Evolutionary conservation across 2,888 invertebrate genomes (phyloP).

Genomic region (Conops quadrifasciatus): DNA sequence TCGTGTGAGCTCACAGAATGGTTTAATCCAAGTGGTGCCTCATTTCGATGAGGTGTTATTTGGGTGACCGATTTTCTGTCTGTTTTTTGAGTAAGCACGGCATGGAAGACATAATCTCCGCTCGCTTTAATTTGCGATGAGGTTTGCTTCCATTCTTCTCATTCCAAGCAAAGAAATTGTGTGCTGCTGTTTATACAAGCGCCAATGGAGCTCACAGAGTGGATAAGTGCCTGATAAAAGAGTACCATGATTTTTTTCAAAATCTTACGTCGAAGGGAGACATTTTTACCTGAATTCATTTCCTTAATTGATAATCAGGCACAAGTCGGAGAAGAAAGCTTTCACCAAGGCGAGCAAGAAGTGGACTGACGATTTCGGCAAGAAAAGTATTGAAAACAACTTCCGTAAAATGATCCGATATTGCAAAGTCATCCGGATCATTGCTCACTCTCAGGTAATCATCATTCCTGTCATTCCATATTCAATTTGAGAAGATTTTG

Average conservation of each 20-base stretch:
- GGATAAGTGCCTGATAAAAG: slow-evolving; percentile 7
- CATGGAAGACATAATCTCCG: slow-evolving; percentile 70
- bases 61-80: slow-evolving; percentile 18
- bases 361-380: slow-evolving; percentile 97
- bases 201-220: slow-evolving; percentile 46
- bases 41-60: slow-evolving; percentile 1
- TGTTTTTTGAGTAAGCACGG: slow-evolving; percentile 56
- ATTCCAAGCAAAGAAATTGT: slow-evolving; percentile 50
- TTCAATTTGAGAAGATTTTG: slow-evolving; percentile 5
- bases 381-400: slow-evolving; percentile 95
- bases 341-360: slow-evolving; percentile 98
- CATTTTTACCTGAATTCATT: slow-evolving; percentile 32
- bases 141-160: slow-evolving; percentile 66
- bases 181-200: slow-evolving; percentile 36
- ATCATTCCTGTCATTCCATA: slow-evolving; percentile 30
- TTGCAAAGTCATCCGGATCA: slow-evolving; percentile 94
- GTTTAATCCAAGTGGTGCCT: slow-evolving; percentile 25
- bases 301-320: slow-evolving; percentile 72
- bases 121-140: slow-evolving; percentile 72
- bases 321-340: slow-evolving; percentile 99
- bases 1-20: slow-evolving; percentile 62
- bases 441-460: slow-evolving; percentile 95
- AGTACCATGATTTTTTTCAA: neutral
- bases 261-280: neutral
- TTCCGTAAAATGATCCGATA: slow-evolving; percentile 98